Evolutionary conservation across 2,888 invertebrate species (phyloP).

Genomic region (Sinhomidia bicolor): DNA sequence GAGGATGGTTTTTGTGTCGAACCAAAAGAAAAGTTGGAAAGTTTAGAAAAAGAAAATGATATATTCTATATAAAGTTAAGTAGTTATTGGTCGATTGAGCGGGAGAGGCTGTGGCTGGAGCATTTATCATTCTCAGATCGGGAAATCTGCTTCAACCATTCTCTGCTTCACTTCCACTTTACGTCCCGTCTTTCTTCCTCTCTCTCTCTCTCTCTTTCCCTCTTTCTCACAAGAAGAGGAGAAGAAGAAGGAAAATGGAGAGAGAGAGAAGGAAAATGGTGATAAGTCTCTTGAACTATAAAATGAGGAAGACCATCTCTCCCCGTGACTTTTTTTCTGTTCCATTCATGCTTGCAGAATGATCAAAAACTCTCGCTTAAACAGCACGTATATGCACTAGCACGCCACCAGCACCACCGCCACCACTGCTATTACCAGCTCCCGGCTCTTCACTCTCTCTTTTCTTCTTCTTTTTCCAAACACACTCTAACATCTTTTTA

Average conservation of each 20-base stretch:
- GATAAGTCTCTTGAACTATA: conserved; percentile 72
- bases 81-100: conserved; percentile 77
- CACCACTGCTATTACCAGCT: neutral
- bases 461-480: no score
- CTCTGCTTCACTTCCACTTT: conserved; percentile 71
- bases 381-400: conserved; percentile 26
- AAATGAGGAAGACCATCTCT: conserved; percentile 69
- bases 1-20: conserved; percentile 57
- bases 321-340: conserved; percentile 58
- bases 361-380: conserved; percentile 54
- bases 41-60: conserved; percentile 67
- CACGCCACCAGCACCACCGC: neutral
- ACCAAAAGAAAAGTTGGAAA: conserved; percentile 62
- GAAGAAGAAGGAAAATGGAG: conserved; percentile 29
- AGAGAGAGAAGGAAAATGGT: conserved; percentile 56
- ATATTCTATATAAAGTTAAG: conserved; percentile 76
- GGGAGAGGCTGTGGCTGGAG: conserved; percentile 71
- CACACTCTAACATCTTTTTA: neutral
- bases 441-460: conserved; percentile 15
- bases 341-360: conserved; percentile 59
- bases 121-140: conserved; percentile 77
- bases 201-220: conserved; percentile 24
- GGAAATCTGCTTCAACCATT: conserved; percentile 76
- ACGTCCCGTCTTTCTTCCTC: conserved; percentile 47
- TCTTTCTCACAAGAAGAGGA: conserved; percentile 22